Conservation (phyloP, 2,888 invertebrate genomes). For the Acanthoscelides obtectus region DNA sequence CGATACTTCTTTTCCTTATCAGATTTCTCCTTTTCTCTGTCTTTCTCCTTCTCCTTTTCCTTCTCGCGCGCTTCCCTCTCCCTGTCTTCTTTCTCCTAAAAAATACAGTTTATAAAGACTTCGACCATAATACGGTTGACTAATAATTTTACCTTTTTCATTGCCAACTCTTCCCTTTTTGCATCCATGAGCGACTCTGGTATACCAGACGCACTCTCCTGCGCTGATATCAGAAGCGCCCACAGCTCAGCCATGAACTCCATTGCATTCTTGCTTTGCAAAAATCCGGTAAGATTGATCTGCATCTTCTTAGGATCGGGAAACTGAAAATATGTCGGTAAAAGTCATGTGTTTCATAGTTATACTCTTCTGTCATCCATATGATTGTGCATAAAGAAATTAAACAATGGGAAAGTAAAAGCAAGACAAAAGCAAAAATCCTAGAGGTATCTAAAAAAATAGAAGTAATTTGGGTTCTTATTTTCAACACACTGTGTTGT, state of each 20-base stretch:
- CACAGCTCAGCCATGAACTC: constrained; percentile 98
- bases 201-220: constrained; percentile 92
- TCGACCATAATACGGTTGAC: not conserved
- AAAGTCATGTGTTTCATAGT: too few relatives aligned
- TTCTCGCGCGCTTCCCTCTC: constrained; percentile 50
- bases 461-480: too few relatives aligned
- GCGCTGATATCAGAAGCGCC: constrained; percentile 91
- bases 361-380: too few relatives aligned
- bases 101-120: constrained; percentile 6
- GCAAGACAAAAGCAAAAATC: too few relatives aligned
- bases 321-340: constrained; percentile 75
- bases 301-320: constrained; percentile 99
- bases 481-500: too few relatives aligned
- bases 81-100: constrained; percentile 72
- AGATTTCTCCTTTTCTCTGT: constrained; percentile 40
- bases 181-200: constrained; percentile 91
- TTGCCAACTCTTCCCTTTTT: constrained; percentile 94
- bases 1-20: constrained; percentile 49
- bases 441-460: too few relatives aligned
- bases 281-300: constrained; percentile 98
- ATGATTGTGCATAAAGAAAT: too few relatives aligned
- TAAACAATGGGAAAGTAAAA: too few relatives aligned
- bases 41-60: constrained; percentile 48
- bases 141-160: constrained; percentile 62
- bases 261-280: constrained; percentile 95